Evolutionary conservation across 2,888 invertebrate genomes (phyloP).

Genomic region (Schrankia costaestrigalis): DNA sequence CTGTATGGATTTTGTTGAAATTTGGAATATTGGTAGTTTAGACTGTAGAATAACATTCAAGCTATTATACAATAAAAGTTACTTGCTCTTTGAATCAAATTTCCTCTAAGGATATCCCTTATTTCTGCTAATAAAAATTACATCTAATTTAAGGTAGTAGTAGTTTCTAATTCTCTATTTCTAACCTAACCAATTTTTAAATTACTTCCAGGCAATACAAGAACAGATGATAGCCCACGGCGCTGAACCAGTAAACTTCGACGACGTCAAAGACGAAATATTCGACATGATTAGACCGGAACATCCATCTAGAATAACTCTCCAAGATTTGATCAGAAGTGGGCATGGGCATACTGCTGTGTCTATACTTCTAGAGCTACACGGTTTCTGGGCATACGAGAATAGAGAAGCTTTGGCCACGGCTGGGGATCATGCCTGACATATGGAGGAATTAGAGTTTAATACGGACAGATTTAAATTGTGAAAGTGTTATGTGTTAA

Average conservation of each 20-base stretch:
- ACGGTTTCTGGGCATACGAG: slow-evolving; percentile 98
- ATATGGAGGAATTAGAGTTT: slow-evolving; percentile 27
- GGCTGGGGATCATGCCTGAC: slow-evolving; percentile 82
- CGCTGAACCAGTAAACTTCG: slow-evolving; percentile 94
- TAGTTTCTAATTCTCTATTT: neutral
- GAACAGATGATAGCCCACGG: slow-evolving; percentile 93
- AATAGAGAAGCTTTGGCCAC: slow-evolving; percentile 91
- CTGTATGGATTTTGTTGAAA: too few relatives aligned
- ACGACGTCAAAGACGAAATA: slow-evolving; percentile 97
- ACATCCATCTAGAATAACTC: slow-evolving; percentile 90
- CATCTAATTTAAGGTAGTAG: too few relatives aligned
- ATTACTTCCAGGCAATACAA: slow-evolving; percentile 94
- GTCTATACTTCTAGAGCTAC: slow-evolving; percentile 95
- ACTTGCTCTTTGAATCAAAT: too few relatives aligned
- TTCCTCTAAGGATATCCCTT: too few relatives aligned
- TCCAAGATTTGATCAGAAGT: slow-evolving; percentile 90
- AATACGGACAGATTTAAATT: slow-evolving; percentile 29
- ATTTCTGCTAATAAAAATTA: too few relatives aligned
- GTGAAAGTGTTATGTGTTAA: slow-evolving; percentile 6
- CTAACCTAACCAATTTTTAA: slow-evolving; percentile 6
- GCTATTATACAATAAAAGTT: too few relatives aligned
- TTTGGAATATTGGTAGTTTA: too few relatives aligned
- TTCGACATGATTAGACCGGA: slow-evolving; percentile 98
- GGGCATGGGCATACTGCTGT: slow-evolving; percentile 97
- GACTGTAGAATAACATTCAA: too few relatives aligned